Evolutionary conservation across 2,888 invertebrate genomes (phyloP), one percentile per base, ranked within the genome.

Genomic region (Eulithis prunata): DNA sequence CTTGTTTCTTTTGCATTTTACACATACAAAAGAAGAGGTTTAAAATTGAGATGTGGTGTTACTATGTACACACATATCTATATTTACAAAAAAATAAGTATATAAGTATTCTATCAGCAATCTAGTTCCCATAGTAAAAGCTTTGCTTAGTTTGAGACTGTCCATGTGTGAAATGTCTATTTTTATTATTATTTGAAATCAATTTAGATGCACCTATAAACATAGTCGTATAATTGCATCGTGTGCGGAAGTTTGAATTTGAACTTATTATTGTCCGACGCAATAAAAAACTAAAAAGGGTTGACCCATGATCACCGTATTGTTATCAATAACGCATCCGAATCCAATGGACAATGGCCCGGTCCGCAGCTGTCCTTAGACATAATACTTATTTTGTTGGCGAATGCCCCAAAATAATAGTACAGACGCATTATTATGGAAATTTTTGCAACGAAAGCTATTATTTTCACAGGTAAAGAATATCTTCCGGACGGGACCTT

Each of bases 331-430:
- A 78, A 80, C 81, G 79, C 78, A 81, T 84, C 82, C 78, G 73
- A 86, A 89, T 87, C 85, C 84, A 79, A 84, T 89, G 90, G 88
- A 89, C 89, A 90, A 91, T 87, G 90, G 86, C 90, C 88, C 79
- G 74, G 78, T 79, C 77, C 69, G 88, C 91, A 91, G 92, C 92
- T 91, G 92, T 80, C 90, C 87, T 65, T 57, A 77, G 75, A 75
- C 79, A 83, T 81, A 83, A 86, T 80, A 83, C 83, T 79, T 82
- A 80, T 85, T 66, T 84, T 85, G 86, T 88, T 87, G 52, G 55
- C 66, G 60, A 83, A 87, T 85, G 87, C 81, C 83, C 85, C 82
- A 81, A 90, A 91, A 90, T 89, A 90, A 90, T 90, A 89, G 86
- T 85, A 75, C 72, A 75, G 75, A 83, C 77, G 84, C 83, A 91